Evolutionary conservation across 2,797 vertebrate species (phyloP).

Genomic region (Manis crassicaudata): DNA sequence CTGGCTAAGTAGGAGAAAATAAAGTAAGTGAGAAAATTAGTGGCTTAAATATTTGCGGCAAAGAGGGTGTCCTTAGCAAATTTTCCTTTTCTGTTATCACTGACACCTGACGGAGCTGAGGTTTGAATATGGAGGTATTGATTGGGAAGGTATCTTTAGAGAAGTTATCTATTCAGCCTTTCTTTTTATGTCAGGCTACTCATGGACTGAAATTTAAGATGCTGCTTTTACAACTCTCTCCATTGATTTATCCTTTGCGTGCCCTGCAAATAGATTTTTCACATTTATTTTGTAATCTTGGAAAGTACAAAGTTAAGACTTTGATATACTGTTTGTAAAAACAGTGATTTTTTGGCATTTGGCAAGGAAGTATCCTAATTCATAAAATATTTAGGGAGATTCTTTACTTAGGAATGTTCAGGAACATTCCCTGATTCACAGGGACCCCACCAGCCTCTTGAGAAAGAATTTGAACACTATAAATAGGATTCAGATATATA

Average conservation of each 20-base stretch:
- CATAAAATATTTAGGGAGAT: neutral
- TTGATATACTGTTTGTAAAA: neutral
- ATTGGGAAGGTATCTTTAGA: neutral
- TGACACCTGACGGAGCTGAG: neutral
- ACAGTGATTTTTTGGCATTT: neutral
- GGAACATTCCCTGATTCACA: neutral
- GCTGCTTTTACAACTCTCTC: neutral
- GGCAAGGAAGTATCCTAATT: slow-evolving; percentile 30
- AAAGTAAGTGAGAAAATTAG: neutral
- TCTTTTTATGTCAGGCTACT: neutral
- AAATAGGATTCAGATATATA: neutral
- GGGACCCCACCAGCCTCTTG: neutral
- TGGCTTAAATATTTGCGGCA: neutral
- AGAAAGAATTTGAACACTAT: neutral
- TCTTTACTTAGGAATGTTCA: neutral
- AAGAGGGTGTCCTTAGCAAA: neutral
- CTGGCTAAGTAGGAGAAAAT: neutral
- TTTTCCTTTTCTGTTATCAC: neutral
- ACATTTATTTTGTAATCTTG: slow-evolving; percentile 30
- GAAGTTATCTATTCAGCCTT: neutral
- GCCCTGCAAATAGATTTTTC: slow-evolving; percentile 16
- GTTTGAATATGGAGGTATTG: neutral
- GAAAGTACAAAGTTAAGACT: slow-evolving; percentile 34
- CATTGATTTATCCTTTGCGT: slow-evolving; percentile 28
- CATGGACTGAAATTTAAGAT: slow-evolving; percentile 53